Percentiles rank a stretch among this genome's conserved stretches.
Conservation (phyloP, 2,888 invertebrate species). For the Pachymerium ferrugineum region DNA sequence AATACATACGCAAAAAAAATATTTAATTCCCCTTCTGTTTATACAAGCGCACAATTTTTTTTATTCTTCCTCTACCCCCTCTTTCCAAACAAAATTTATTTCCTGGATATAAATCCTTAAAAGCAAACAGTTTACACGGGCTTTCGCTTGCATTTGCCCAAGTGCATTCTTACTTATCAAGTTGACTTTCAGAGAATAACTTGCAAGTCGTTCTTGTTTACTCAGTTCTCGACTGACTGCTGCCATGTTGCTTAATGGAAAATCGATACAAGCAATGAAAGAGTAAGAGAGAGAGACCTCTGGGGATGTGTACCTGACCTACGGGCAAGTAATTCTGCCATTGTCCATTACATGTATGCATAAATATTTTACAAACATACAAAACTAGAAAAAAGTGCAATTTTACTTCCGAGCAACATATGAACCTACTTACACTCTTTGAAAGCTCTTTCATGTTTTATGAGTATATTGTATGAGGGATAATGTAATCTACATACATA, state of each 20-base stretch:
- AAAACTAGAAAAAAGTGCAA: not conserved
- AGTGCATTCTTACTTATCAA: not conserved
- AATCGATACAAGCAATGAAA: conserved; percentile 14
- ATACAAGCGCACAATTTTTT: no score
- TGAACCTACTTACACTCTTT: not conserved
- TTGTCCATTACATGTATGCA: not conserved
- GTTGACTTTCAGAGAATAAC: conserved; percentile 15
- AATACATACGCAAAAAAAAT: no score
- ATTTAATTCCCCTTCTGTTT: no score
- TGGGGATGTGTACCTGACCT: conserved; percentile 22
- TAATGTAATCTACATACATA: not conserved
- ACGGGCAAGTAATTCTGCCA: not conserved
- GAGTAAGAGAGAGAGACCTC: conserved; percentile 20
- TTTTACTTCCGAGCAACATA: not conserved
- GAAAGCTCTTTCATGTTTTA: not conserved
- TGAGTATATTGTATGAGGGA: not conserved
- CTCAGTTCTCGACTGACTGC: not conserved
- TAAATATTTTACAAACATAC: not conserved
- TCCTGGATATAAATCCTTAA: no score
- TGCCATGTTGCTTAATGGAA: conserved; percentile 25
- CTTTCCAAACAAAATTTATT: no score
- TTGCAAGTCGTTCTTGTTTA: not conserved
- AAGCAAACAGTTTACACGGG: no score
- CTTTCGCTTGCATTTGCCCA: no score
- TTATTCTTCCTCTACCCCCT: no score